Evolutionary conservation across 2,113 vertebrate genomes (phyloP).

Genomic region (Tichodroma muraria): DNA sequence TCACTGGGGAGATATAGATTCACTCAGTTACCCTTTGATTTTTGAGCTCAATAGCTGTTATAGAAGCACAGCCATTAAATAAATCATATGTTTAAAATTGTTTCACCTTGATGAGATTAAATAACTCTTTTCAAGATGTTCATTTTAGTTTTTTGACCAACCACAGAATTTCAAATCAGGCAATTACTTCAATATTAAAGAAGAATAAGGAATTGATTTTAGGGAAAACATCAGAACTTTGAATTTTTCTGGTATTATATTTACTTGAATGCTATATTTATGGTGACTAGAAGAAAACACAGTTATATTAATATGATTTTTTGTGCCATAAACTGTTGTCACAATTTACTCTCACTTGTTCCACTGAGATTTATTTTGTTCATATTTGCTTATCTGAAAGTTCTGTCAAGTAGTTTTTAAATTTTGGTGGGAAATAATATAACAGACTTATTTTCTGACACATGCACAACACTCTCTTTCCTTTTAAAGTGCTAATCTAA

Average conservation of each 20-base stretch:
- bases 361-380: neutral
- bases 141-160: neutral
- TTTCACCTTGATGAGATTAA: conserved; percentile 13
- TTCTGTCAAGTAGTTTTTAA: neutral
- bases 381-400: neutral
- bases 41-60: neutral
- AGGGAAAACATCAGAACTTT: neutral
- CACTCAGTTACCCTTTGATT: conserved; percentile 12
- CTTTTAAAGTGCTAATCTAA: neutral
- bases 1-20: neutral
- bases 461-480: neutral
- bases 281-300: neutral
- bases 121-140: neutral
- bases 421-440: neutral
- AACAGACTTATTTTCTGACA: neutral
- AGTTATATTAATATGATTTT: neutral
- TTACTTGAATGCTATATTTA: neutral
- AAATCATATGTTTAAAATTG: neutral
- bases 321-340: neutral
- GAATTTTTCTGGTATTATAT: neutral
- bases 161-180: neutral
- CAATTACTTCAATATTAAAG: neutral
- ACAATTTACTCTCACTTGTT: neutral
- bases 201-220: neutral
- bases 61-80: neutral